Conservation (phyloP, 2,113 vertebrate genomes). For the Vimba vimba region DNA sequence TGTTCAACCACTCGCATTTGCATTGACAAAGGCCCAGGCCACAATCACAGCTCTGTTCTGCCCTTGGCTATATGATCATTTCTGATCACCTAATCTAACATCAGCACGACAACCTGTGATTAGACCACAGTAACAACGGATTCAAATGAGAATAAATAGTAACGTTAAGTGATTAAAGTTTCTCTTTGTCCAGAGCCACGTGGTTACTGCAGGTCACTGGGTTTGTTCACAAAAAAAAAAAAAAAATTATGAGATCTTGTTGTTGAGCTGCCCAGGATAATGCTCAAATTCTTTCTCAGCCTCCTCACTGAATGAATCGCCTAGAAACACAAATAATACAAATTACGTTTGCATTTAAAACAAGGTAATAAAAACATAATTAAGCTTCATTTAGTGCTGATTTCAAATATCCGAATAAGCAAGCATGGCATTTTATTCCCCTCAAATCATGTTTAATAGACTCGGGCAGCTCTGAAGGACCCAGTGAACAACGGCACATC, state of each 20-base stretch:
- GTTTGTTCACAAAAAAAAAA: neutral
- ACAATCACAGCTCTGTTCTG: neutral
- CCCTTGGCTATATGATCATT: neutral
- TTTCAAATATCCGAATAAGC: neutral
- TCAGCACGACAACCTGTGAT: neutral
- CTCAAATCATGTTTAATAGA: constrained; percentile 2
- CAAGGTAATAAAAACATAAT: neutral
- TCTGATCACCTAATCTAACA: neutral
- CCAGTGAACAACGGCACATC: neutral
- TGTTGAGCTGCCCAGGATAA: constrained; percentile 94
- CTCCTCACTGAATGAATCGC: constrained; percentile 92
- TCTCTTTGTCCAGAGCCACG: neutral
- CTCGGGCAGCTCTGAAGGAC: neutral
- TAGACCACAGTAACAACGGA: neutral
- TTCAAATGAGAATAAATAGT: neutral
- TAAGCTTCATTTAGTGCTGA: neutral
- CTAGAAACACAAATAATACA: constrained; percentile 66
- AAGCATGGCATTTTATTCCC: neutral
- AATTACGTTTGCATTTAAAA: neutral
- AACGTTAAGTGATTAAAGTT: neutral
- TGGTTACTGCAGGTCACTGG: neutral
- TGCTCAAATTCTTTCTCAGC: constrained; percentile 89
- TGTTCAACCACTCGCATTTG: constrained; percentile 4
- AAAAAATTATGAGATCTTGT: constrained; percentile 84
- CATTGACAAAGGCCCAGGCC: constrained; percentile 16